Evolutionary conservation across 2,888 invertebrate species (phyloP), one percentile per base, ranked within the genome.

Genomic region (Phrixothrix hirtus): DNA sequence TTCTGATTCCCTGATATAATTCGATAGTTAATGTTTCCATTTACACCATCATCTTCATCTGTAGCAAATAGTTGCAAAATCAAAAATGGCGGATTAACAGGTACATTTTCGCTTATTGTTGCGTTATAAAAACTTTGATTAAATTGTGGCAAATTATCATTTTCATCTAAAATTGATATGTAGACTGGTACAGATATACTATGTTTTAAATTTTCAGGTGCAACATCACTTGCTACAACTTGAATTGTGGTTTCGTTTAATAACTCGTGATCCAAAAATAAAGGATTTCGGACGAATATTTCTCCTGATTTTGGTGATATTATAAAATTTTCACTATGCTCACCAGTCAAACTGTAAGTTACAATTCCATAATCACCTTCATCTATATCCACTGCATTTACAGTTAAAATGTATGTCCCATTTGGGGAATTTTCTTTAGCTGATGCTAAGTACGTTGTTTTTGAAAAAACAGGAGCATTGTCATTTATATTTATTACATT

Each of bases 111-210:
- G 0, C 90, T 88, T 9, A 95, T 88, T 0, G 86, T 88, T 1
- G 88, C 86, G 62, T 85, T 83, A 74, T 93, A 95, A 5, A 83
- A 83, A 35, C 83, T 83, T 61, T 88, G 87, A 0, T 83, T 83
- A 74, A 96, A 95, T 32, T 84, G 77, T 0, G 95, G 95, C 0
- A 86, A 77, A 75, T 95, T 92, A 74, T 95, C 95, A 74, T 95
- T 95, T n/a, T 89, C 83, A 72, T 95, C 95, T 15, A 83, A 70
- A 6, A 95, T 80, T 72, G 85, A 86, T 31, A 93, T 83, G 66
- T 87, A 83, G 1, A 92, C 89, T 14, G 88, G 88, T 0, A 89
- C 89, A 12, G 88, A 85, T n/a, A 85, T 83, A 1, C 84, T 83
- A 63, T 88, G 83, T 53, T 85, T 82, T 0, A 85, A 78, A 36